Base-by-base conservation (phyloP, 2,888 invertebrate species). In the Aphrophora alni region DNA sequence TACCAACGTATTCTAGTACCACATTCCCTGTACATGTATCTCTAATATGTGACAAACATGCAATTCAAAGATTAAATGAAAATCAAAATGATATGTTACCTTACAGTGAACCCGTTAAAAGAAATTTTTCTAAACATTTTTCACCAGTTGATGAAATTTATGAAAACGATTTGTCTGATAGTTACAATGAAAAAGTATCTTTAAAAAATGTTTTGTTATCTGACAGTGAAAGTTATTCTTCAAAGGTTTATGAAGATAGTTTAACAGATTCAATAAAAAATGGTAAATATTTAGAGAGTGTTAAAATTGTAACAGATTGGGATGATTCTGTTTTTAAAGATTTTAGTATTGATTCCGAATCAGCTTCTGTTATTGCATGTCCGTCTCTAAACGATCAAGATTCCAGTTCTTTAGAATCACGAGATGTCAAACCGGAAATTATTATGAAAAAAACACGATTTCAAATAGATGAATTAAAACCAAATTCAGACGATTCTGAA, bases 251-350 rank as follows among this genome's bases (percentile, higher is more conserved):
- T 69, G 73, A 81, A 25, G 81, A 76, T n/a, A 73, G 77, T 26
- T 33, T 77, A 38, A 70, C 69, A 70, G 77, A 77, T 24, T 77
- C 77, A 27, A 33, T 73, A 2, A 77, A 73, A 21, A 72, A 75
- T 26, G 77, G 77, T n/a, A 75, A 81, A 44, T 81, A 81, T 26
- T 74, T 81, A 69, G 76, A 74, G 73, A 81, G 77, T 74, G 72
- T 77, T 14, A 73, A 69, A 44, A 81, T 81, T 10, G 81, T 81
- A 27, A 72, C 81, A 1, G 77, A 81, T 28, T 81, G 81, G 81
- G 77, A 81, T 26, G 71, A 77, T 69, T 51, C 33, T 12, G 33
- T 28, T 33, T 38, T 77, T 69, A 71, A 71, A 77, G 77, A 77
- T 71, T 44, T 77, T 1, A 77, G 71, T 38, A 71, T 77, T n/a